Base-by-base conservation (phyloP, 2,888 invertebrate species). In the Plebejus argus region DNA sequence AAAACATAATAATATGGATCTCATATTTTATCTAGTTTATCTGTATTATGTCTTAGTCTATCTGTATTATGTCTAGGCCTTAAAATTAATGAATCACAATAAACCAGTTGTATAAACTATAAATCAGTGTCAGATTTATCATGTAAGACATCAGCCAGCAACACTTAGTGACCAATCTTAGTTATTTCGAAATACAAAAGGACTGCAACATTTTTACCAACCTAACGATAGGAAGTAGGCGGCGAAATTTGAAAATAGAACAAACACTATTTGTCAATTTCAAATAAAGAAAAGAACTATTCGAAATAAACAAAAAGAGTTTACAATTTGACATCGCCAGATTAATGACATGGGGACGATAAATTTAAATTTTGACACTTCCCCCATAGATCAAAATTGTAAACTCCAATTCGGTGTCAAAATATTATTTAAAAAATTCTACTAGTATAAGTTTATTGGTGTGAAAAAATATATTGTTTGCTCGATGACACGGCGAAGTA, bases 241-340 rank as follows among this genome's bases (percentile, higher is more conserved):
- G 66, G 66, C 28, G 15, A 66, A 66, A 28, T 66, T 66, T 18
- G 28, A 28, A 66, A 66, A 66, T 66, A 66, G 66, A 66, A 66
- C 66, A 66, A 66, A 66, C 66, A 66, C 66, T 5, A 66, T 66
- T 66, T 66, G 66, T 66, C 66, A 66, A 28, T 66, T 66, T 66
- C 66, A 66, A 66, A 66, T 66, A 33, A 66, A 66, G 66, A 66
- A 33, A 66, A 66, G 66, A 66, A 66, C 66, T 66, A 28, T 28
- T 66, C 7, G 12, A 5, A 33, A 33, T 28, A 66, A 66, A 66
- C 66, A 66, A 66, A 66, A 66, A 66, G 66, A 7, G 66, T 66
- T 15, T 18, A 28, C 66, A 66, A 66, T 66, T 66, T 66, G 66
- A 18, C 66, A 66, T 28, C 66, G 66, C 28, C 66, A 33, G 18